Percentiles rank a stretch among this genome's conserved stretches.
phyloP scores from a whole-genome alignment of 2,888 invertebrate species.

The Eristalis tenax region DNA sequence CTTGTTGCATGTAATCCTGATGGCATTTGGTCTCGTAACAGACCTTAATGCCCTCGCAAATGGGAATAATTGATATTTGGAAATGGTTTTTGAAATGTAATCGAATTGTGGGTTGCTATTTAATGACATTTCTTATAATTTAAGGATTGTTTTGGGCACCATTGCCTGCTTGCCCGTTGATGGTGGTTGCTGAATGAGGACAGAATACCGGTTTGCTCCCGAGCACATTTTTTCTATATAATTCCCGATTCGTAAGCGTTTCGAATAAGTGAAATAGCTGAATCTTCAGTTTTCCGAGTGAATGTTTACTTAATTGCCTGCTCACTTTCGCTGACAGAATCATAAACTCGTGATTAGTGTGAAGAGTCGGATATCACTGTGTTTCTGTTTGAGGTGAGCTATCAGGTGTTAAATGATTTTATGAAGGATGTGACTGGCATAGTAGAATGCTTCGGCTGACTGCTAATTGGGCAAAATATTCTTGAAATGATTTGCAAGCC shows the following conservation, averaged over 20 bases:
- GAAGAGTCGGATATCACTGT: no score
- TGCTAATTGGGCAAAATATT: no score
- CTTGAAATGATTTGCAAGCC: no score
- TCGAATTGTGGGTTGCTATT: neutral
- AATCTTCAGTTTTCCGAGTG: neutral
- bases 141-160: neutral
- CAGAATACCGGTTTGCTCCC: neutral
- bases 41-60: neutral
- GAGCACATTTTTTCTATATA: neutral
- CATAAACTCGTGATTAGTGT: no score
- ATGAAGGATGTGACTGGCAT: no score
- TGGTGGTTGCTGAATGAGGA: neutral
- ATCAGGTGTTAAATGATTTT: no score
- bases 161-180: neutral
- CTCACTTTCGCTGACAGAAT: no score
- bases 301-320: neutral
- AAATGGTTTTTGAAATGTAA: neutral
- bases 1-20: neutral
- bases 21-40: neutral
- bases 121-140: neutral
- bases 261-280: neutral
- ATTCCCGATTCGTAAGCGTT: neutral
- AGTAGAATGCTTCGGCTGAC: no score
- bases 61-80: neutral
- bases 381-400: no score